These are phyloP conservation scores for Macrocentrus cingulum DNA, from an alignment of 1,140 invertebrate genomes.

Conservation along the genomic window DNA sequence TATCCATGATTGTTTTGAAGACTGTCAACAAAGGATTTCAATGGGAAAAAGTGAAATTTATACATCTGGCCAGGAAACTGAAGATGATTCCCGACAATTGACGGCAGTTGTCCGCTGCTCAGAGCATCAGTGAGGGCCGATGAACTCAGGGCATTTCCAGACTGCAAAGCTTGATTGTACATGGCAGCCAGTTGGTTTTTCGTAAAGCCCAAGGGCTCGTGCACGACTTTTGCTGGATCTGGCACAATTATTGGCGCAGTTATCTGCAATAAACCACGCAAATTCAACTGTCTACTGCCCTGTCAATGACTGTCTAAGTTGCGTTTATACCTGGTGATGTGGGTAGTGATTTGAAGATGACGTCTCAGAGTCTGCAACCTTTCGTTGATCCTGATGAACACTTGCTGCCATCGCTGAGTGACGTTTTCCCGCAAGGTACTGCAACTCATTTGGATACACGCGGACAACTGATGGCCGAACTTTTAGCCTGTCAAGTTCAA, in stretches of 20 bases:
- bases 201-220: slow-evolving; percentile 29
- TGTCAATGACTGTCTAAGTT: too few species aligned
- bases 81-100: slow-evolving; percentile 29
- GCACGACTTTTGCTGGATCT: slow-evolving; percentile 1
- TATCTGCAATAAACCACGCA: slow-evolving; percentile 13
- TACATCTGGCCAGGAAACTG: slow-evolving; percentile 26
- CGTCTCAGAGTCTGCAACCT: background rate
- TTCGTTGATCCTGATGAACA: background rate
- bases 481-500: slow-evolving; percentile 38
- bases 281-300: background rate
- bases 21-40: slow-evolving; percentile 39
- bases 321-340: too few species aligned
- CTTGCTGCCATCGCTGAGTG: background rate
- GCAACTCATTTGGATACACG: background rate
- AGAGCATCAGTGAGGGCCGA: slow-evolving; percentile 34
- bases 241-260: slow-evolving; percentile 11
- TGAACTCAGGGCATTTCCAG: slow-evolving; percentile 36
- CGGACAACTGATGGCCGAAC: slow-evolving; percentile 3
- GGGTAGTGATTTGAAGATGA: too few species aligned
- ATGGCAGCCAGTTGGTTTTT: slow-evolving; percentile 34
- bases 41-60: slow-evolving; percentile 41
- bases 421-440: slow-evolving; percentile 26
- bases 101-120: slow-evolving; percentile 27
- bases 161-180: slow-evolving; percentile 40
- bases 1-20: slow-evolving; percentile 34